Evolutionary conservation across 2,797 vertebrate species (phyloP).

Genomic region (Chiroxiphia lanceolata): DNA sequence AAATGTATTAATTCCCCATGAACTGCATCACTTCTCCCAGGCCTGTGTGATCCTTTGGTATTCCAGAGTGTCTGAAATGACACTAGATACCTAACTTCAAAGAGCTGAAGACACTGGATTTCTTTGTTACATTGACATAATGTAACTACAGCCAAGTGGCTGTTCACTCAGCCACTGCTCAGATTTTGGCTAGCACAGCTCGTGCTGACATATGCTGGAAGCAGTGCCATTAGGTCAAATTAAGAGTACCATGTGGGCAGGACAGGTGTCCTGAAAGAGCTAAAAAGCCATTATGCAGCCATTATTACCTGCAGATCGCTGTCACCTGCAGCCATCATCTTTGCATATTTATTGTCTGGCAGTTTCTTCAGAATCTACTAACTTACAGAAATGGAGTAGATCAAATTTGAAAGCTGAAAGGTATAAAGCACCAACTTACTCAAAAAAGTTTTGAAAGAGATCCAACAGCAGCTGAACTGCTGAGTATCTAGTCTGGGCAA

Average conservation of each 20-base stretch:
- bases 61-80: not conserved
- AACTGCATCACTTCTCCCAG: not conserved
- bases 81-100: not conserved
- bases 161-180: not conserved
- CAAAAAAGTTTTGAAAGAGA: rapidly evolving
- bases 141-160: rapidly evolving
- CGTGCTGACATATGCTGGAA: not conserved
- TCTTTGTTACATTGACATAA: not conserved
- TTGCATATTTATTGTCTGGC: not conserved
- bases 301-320: not conserved
- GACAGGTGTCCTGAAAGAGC: not conserved
- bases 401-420: not conserved
- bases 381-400: not conserved
- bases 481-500: not conserved
- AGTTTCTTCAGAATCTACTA: not conserved
- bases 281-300: not conserved
- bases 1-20: not conserved
- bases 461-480: not conserved
- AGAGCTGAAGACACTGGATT: rapidly evolving
- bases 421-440: not conserved
- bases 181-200: not conserved
- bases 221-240: not conserved
- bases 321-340: not conserved
- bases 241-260: not conserved
- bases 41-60: not conserved